Evolutionary conservation across 2,113 vertebrate species (phyloP), one percentile per base, ranked within the genome.

Genomic region (Ageneiosus marmoratus): DNA sequence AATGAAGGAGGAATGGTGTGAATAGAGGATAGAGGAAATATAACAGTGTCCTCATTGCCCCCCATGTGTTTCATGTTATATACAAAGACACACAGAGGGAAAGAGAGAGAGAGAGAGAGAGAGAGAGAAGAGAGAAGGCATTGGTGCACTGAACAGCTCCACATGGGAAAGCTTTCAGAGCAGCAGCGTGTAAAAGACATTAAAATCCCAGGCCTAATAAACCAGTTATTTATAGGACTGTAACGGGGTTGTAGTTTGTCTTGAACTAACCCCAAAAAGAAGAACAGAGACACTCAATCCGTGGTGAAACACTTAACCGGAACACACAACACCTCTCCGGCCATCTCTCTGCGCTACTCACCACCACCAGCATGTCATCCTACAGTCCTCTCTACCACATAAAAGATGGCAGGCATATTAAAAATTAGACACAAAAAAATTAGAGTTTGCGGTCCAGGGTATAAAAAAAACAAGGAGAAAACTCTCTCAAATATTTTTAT

Each of bases 211-310:
- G 80, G 70, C 12, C 69, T 89, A 92, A 93, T 94, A 93, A 94
- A 94, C 90, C 32, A 0, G 87, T 92, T 94, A 94, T 94, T 94
- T 93, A 94, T 93, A 93, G 91, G 92, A 91, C 89, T 86, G 65
- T 92, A 91, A 92, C 89, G 83, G 90, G 86, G 90, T 92, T 93
- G 92, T 93, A 94, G 92, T 92, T 94, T 93, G 92, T 91, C 90
- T 93, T 92, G 88, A 92, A 90, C 88, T 88, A 91, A 91, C 90
- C 90, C 91, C 88, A 91, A 88, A 78, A 90, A 86, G 80, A 89
- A 87, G 81, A 89, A 89, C 88, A 79, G 84, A 90, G 87, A 91
- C 88, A 90, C 90, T 85, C 72, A 48, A 88, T 74, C 80, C 77
- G 89, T 79, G 76, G 84, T 80, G 88, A 91, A 83, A 92, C 89